A percentile compares a stretch with the other conserved stretches of the same genome.
Conservation (phyloP, 2,888 invertebrate genomes). For the Operophtera brumata region DNA sequence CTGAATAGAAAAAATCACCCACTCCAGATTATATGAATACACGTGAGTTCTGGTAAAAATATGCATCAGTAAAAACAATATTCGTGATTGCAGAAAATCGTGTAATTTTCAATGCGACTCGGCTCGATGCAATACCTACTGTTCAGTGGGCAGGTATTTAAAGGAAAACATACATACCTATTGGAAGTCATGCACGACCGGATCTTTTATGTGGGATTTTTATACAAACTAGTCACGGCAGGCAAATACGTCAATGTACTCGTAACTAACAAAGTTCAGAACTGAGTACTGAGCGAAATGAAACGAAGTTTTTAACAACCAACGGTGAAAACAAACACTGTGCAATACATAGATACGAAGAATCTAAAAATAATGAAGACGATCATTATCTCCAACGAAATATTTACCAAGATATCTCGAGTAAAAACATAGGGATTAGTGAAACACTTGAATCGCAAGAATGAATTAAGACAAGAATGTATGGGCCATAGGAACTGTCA, state of each 20-base stretch:
- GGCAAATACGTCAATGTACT: conserved; percentile 37
- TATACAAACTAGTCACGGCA: conserved; percentile 45
- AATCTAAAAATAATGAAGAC: conserved; percentile 5
- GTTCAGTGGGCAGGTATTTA: conserved; percentile 3
- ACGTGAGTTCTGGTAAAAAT: no score
- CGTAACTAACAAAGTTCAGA: conserved; percentile 2
- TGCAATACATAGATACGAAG: neutral
- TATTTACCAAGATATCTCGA: neutral
- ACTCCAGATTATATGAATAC: no score
- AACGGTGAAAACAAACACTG: neutral
- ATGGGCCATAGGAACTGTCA: neutral
- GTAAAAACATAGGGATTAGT: neutral
- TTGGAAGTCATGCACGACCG: conserved; percentile 50
- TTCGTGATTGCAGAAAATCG: conserved; percentile 26
- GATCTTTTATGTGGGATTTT: conserved; percentile 49
- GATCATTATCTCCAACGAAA: conserved; percentile 8
- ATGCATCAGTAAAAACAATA: conserved; percentile 6
- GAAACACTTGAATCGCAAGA: neutral
- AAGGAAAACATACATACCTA: conserved; percentile 27
- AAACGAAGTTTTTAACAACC: neutral
- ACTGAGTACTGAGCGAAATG: neutral
- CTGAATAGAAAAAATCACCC: no score
- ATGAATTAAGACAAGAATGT: conserved; percentile 6
- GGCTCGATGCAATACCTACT: conserved; percentile 39
- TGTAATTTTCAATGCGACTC: conserved; percentile 42